These are phyloP conservation scores for Lochmaea crataegi DNA, from an alignment of 2,888 invertebrate genomes.

Conservation along the genomic window DNA sequence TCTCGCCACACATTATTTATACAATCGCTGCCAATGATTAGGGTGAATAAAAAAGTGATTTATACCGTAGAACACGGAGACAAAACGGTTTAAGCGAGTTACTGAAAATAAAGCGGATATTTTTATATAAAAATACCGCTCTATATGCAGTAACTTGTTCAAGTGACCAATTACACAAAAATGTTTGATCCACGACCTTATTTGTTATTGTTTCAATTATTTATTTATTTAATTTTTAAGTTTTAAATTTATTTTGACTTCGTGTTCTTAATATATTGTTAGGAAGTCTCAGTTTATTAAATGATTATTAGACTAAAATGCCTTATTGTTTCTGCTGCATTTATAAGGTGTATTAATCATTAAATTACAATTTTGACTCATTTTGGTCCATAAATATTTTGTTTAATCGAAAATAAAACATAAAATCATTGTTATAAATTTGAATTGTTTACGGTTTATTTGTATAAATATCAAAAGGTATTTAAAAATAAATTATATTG, in stretches of 20 bases:
- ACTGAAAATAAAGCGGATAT: background rate
- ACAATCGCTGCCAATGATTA: slow-evolving; percentile 40
- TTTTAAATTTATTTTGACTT: slow-evolving; percentile 14
- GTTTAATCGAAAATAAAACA: slow-evolving; percentile 16
- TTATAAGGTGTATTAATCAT: slow-evolving; percentile 31
- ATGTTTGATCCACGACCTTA: background rate
- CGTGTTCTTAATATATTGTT: slow-evolving; percentile 15
- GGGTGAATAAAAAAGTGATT: slow-evolving; percentile 23
- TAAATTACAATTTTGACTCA: slow-evolving; percentile 9
- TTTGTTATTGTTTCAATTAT: slow-evolving; percentile 13
- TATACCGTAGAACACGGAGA: slow-evolving; percentile 22
- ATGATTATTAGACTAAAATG: background rate
- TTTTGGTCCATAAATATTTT: slow-evolving; percentile 19
- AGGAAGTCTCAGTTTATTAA: background rate
- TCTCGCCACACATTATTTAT: slow-evolving; percentile 31
- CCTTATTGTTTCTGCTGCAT: slow-evolving; percentile 34
- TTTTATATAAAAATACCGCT: background rate
- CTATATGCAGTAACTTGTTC: background rate
- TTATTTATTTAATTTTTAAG: slow-evolving; percentile 11
- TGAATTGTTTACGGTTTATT: slow-evolving; percentile 33
- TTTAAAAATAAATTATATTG: slow-evolving; percentile 44
- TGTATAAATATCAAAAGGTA: slow-evolving; percentile 41
- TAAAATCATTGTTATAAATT: slow-evolving; percentile 33
- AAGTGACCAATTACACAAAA: slow-evolving; percentile 1
- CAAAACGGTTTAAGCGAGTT: slow-evolving; percentile 17